These are phyloP conservation scores for Dipodomys spectabilis DNA, from an alignment of 2,113 vertebrate species.

Conservation along the genomic window DNA sequence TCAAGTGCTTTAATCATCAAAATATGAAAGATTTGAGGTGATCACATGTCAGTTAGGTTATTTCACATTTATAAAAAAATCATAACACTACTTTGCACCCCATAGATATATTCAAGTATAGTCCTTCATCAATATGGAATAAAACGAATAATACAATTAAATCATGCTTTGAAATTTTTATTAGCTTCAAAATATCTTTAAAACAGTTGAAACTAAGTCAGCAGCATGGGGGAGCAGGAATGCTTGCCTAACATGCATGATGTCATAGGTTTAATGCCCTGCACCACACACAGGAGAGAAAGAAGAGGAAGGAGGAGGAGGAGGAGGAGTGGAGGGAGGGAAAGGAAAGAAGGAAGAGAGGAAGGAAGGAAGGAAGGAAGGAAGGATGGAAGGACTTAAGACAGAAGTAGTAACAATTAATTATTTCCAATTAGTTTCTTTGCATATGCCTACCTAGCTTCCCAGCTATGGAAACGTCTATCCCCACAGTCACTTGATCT, in stretches of 20 bases:
- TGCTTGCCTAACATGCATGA: no score
- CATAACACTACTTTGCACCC: background rate
- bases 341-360: no score
- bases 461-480: background rate
- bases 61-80: background rate
- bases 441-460: background rate
- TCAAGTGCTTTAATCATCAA: background rate
- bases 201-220: background rate
- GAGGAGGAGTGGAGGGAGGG: no score
- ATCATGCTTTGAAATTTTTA: background rate
- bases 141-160: background rate
- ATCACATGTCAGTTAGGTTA: background rate
- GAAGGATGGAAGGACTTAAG: background rate
- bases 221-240: background rate
- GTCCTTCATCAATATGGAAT: background rate
- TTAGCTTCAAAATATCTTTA: constrained; percentile 9
- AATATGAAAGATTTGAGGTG: background rate
- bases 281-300: no score
- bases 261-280: background rate
- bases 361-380: background rate
- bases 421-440: background rate
- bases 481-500: background rate
- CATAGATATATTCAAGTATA: background rate
- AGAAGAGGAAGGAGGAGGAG: no score
- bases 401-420: background rate